Evolutionary conservation across 2,888 invertebrate genomes (phyloP).

Genomic region (Vesta saturnalis): DNA sequence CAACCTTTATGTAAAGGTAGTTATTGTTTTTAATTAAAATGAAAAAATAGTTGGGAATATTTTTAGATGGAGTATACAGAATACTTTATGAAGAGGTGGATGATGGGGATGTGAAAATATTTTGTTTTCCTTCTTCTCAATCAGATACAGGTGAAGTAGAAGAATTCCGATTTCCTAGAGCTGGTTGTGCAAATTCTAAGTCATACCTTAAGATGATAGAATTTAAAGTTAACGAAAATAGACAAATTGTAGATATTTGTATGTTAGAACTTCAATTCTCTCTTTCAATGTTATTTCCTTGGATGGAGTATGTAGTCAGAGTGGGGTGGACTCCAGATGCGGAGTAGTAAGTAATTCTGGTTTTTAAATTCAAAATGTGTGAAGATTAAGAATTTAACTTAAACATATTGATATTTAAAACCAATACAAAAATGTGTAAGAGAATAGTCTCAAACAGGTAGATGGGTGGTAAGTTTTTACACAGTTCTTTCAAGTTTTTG

Average conservation of each 20-base stretch:
- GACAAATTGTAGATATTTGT: conserved; percentile 79
- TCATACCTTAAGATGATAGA: conserved; percentile 88
- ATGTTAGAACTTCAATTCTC: conserved; percentile 81
- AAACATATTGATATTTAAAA: too few species aligned
- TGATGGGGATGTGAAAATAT: conserved; percentile 90
- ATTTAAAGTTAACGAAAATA: conserved; percentile 71
- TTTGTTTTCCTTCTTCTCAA: conserved; percentile 87
- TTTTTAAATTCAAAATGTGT: neutral
- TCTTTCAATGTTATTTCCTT: conserved; percentile 84
- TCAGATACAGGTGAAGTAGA: conserved; percentile 83
- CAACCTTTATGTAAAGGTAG: conserved; percentile 68
- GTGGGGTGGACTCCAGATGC: conserved; percentile 96
- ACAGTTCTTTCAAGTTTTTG: too few species aligned
- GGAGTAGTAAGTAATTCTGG: conserved; percentile 74
- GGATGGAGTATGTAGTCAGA: conserved; percentile 95
- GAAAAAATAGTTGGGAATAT: conserved; percentile 23
- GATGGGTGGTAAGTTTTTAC: too few species aligned
- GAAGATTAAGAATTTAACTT: neutral
- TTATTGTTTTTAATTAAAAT: neutral
- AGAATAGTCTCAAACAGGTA: too few species aligned
- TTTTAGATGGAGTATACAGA: conserved; percentile 79
- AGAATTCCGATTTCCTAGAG: conserved; percentile 88
- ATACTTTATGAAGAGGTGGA: conserved; percentile 90
- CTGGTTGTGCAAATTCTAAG: conserved; percentile 90
- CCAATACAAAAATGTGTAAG: too few species aligned